Base-by-base conservation (phyloP, 2,888 invertebrate genomes). In the Drosophila dives region DNA sequence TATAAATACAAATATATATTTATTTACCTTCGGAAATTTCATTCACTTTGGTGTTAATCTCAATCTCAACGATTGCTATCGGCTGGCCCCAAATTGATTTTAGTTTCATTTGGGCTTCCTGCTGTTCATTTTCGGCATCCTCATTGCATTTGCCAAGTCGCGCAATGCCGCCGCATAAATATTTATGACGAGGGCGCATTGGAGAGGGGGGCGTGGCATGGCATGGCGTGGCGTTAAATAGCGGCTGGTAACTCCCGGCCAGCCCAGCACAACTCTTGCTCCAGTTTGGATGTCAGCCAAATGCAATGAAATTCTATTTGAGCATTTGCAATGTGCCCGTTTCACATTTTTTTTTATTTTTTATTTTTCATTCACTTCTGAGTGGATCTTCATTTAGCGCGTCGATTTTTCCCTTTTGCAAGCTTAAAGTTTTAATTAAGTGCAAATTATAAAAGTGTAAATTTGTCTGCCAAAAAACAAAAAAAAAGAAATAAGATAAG, bases 221-320 rank as follows among this genome's bases (percentile, higher is more conserved):
- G 64, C 64, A 75, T 70, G 73, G 64, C 64, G 75, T 68, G 74
- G 75, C 61, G 49, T 55, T 62, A 63, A 70, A 72, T 64, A 20
- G 45, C 8, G 64, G 59, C 72, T 65, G 60, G 60, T 68, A 65
- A 62, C 69, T 67, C 70, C 45, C 49, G 23, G 34, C 36, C 45
- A 40, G 58, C 29, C 33, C 51, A 45, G 58, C 54, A 45, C 77
- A 68, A 64, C 20, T 71, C 55, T 62, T 68, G 67, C 63, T 73
- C 63, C 50, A 69, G 69, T 72, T 80, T 86, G 86, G 86, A 86
- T 76, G 72, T 40, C 59, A 56, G 86, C 86, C 86, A 88, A 84
- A 70, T 76, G 84, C 80, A 86, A 86, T 88, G 88, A 86, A 86
- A 86, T 86, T 86, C 88, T 78, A 86, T 86, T 86, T 83, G 87